Conservation (phyloP, 2,797 vertebrate species). For the Tragopan temminckii region DNA sequence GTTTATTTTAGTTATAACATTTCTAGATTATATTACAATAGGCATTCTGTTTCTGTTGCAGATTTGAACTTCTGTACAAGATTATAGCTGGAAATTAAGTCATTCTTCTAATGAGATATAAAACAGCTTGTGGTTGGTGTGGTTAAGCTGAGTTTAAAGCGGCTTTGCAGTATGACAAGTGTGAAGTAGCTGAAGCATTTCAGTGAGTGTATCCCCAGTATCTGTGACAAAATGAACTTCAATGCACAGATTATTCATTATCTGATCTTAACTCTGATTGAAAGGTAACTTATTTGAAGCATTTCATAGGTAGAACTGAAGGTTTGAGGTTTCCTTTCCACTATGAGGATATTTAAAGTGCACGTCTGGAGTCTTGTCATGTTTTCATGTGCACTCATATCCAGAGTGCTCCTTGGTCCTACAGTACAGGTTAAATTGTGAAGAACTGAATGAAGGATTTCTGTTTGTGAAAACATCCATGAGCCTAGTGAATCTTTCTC, state of each 20-base stretch:
- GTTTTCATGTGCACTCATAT: background rate
- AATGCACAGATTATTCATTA: background rate
- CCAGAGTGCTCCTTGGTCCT: background rate
- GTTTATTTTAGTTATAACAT: slow-evolving; percentile 63
- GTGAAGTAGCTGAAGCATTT: slow-evolving; percentile 23
- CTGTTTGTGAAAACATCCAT: too few relatives aligned
- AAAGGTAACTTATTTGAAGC: background rate
- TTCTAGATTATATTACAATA: slow-evolving; percentile 58
- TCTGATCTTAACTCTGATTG: slow-evolving; percentile 3
- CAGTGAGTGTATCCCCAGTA: background rate
- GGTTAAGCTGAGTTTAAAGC: slow-evolving; percentile 56
- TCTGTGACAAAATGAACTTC: slow-evolving; percentile 10
- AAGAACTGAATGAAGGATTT: too few relatives aligned
- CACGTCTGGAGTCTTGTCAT: background rate
- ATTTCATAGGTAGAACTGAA: background rate
- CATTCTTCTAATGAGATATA: slow-evolving; percentile 57
- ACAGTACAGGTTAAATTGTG: background rate
- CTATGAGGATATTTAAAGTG: background rate
- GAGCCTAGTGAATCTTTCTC: background rate
- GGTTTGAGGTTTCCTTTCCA: background rate
- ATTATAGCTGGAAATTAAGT: slow-evolving; percentile 59
- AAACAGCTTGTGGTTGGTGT: slow-evolving; percentile 58
- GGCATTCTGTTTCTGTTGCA: background rate
- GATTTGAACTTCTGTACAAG: slow-evolving; percentile 50
- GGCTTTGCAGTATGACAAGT: slow-evolving; percentile 10